Evolutionary conservation across 2,888 invertebrate genomes (phyloP), one percentile per base, ranked within the genome.

Genomic region (Xanthia icteritia): DNA sequence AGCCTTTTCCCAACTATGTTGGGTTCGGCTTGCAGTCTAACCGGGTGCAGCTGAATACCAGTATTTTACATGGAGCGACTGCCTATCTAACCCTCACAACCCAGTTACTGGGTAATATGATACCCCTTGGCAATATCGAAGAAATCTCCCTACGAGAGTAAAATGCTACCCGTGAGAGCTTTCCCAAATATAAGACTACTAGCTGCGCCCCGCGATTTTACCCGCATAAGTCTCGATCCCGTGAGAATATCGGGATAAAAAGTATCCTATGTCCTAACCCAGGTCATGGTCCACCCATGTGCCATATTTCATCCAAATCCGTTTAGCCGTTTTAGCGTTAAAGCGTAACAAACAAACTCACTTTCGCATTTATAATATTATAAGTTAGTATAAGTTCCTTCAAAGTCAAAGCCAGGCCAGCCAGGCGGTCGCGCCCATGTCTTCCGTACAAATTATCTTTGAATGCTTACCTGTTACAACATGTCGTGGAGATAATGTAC

Each of bases 401-500:
- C 48, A 20, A 69, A 70, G 2, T 27, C 9, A 11, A n/a, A 66
- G 4, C 27, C 68, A 31, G 20, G 20, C 4, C 4, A 42, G 4
- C 39, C 51, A 31, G 27, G 8, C 8, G 9, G 2, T 15, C 36
- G 17, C 31, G 1, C 5, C 36, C n/a, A 42, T 36, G 39, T n/a
- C 56, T 51, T 58, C 31, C n/a, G 15, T 23, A 27, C 9, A 68
- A 70, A 70, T 66, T 54, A 51, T 72, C 11, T 45, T 48, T 36
- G 31, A 31, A 31, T 31, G 11, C 23, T 20, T 27, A 45, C 56
- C 67, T 60, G 48, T 60, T n/a, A n/a, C n/a, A 31, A 56, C 58
- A 54, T 72, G 61, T 71, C 60, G 51, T 70, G 20, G 61, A 73
- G 39, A 60, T 76, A 77, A 56, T 61, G 11, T 70, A 54, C 39